Base-by-base conservation (phyloP, 2,113 vertebrate genomes). In the Petromus typicus region DNA sequence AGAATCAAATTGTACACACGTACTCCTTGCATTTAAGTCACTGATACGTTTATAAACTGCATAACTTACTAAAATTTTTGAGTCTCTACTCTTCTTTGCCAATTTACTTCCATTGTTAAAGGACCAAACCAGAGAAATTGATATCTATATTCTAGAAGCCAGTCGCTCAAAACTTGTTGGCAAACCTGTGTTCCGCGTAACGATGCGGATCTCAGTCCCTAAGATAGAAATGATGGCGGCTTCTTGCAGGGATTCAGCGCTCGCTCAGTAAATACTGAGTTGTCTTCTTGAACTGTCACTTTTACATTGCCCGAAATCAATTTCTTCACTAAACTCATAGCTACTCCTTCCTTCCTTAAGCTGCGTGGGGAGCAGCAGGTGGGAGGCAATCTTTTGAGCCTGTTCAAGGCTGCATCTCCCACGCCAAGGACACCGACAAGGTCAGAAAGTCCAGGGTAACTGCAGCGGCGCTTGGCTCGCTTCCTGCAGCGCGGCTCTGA, bases 391-490 rank as follows among this genome's bases (percentile, higher is more conserved):
- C 86, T 96, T 92, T 37, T 48, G 23, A 94, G 73, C 10, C 43
- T 86, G 73, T 87, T 86, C 93, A 92, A 40, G 83, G 34, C 71
- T 79, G 27, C 69, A 80, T 95, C 88, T 78, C 91, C 78, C 51
- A 67, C 83, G 40, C 54, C 67, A 86, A 90, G 83, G 66, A 84
- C 75, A 80, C 27, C 95, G 84, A 75, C 94, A 96, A 96, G 87
- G 59, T 96, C 45, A 0, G 67, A 84, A 90, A 81, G 93, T 89
- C 97, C 96, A 96, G 96, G 89, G 94, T 95, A 96, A 87, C 95
- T 95, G 59, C 95, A 97, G 96, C 92, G 94, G 95, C 93, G 94
- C 90, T 96, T 71, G 54, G 56, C 82, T 93, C 96, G 89, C 94
- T 84, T 61, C 57, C 17, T 57, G 64, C 82, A 95, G 75, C 86